A percentile compares a stretch with the other conserved stretches of the same genome.
phyloP scores from a whole-genome alignment of 2,888 invertebrate genomes.

The Lithosia quadra region DNA sequence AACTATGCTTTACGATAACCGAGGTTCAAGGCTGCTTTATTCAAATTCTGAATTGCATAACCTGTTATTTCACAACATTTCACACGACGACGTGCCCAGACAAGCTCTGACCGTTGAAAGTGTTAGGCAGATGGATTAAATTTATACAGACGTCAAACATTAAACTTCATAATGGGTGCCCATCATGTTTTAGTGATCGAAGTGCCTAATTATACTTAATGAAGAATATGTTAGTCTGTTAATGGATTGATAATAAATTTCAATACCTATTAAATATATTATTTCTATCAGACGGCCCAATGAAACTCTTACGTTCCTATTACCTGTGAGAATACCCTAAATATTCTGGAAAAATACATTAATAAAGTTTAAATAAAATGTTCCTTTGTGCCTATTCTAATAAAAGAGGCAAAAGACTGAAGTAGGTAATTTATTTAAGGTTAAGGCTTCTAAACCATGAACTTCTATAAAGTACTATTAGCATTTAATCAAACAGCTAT shows the following conservation, averaged over 20 bases:
- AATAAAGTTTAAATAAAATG: not conserved
- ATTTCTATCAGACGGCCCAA: not conserved
- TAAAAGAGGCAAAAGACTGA: not conserved
- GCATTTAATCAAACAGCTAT: not conserved
- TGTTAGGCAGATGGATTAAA: conserved; percentile 34
- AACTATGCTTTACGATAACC: conserved; percentile 25
- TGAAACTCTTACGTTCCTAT: not conserved
- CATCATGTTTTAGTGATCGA: conserved; percentile 20
- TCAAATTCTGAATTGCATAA: conserved; percentile 58
- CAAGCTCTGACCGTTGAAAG: conserved; percentile 49
- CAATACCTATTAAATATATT: not conserved
- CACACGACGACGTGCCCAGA: conserved; percentile 45
- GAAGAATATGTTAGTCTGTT: not conserved
- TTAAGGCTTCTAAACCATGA: not conserved
- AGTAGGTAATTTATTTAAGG: not conserved
- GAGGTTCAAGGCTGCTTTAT: conserved; percentile 56
- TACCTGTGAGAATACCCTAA: not conserved
- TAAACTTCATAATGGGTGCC: conserved; percentile 20
- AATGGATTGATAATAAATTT: not conserved
- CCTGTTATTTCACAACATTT: conserved; percentile 57
- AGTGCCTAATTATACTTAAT: conserved; percentile 21
- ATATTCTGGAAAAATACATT: not conserved
- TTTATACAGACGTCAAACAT: conserved; percentile 28
- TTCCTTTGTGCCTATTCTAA: not conserved
- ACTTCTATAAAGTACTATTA: not conserved